These are phyloP conservation scores for Idaea biselata DNA, from an alignment of 2,888 invertebrate genomes.

Conservation along the genomic window DNA sequence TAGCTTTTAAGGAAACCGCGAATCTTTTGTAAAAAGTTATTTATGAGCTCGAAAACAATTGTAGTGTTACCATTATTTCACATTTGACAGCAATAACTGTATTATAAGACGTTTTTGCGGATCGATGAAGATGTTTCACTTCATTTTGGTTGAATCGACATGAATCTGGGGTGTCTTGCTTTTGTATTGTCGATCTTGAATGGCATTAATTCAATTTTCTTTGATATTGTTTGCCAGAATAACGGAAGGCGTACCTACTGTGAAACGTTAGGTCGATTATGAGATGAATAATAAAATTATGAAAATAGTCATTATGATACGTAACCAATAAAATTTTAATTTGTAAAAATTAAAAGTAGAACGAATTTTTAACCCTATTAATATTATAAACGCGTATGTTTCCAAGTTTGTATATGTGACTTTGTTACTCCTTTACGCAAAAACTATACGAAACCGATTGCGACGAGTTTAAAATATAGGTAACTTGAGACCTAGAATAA, in stretches of 20 bases:
- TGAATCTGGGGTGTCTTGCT: slow-evolving; percentile 47
- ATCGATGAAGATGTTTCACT: slow-evolving; percentile 63
- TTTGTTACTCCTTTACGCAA: too few species aligned
- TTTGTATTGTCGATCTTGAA: slow-evolving; percentile 26
- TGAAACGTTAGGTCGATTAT: background rate
- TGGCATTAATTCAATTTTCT: slow-evolving; percentile 15
- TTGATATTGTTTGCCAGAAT: background rate
- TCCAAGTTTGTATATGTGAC: too few species aligned
- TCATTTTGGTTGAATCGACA: slow-evolving; percentile 52
- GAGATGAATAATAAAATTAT: too few species aligned
- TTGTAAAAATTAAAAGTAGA: too few species aligned
- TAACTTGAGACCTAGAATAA: too few species aligned
- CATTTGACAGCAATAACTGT: slow-evolving; percentile 77
- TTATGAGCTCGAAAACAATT: slow-evolving; percentile 79
- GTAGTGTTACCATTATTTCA: slow-evolving; percentile 77
- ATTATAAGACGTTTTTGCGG: slow-evolving; percentile 61
- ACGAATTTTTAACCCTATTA: too few species aligned
- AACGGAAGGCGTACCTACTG: background rate
- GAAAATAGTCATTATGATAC: too few species aligned
- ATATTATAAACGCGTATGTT: too few species aligned
- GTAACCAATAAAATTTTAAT: too few species aligned
- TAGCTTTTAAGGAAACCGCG: slow-evolving; percentile 80
- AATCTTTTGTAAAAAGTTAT: slow-evolving; percentile 77
- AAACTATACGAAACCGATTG: too few species aligned
- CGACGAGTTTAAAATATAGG: too few species aligned